These are phyloP conservation scores for Pangasius larnaudii DNA, from an alignment of 2,797 vertebrate genomes.

Conservation along the genomic window DNA sequence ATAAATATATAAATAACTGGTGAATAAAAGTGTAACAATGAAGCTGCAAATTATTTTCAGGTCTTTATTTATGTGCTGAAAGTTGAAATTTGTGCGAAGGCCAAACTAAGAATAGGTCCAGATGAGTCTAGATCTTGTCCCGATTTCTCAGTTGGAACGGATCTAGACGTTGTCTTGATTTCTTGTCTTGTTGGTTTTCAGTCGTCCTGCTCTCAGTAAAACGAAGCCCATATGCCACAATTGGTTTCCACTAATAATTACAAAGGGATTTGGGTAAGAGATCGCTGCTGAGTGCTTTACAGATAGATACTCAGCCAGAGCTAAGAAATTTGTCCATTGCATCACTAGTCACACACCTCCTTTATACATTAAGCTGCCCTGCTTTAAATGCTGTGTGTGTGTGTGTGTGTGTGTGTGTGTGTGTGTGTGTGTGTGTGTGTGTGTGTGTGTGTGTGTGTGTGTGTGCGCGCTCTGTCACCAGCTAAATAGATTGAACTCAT, in stretches of 20 bases:
- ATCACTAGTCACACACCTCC: neutral
- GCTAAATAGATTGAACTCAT: constrained; percentile 55
- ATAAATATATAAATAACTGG: neutral
- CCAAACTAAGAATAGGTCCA: neutral
- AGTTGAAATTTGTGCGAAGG: too few species aligned
- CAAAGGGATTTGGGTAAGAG: neutral
- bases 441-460: neutral
- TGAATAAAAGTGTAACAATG: neutral
- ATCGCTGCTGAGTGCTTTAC: neutral
- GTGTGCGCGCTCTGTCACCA: constrained; percentile 27
- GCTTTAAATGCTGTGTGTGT: neutral
- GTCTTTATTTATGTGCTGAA: too few species aligned
- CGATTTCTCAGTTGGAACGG: neutral
- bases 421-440: too few species aligned
- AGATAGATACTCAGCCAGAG: neutral
- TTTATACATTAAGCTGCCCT: neutral
- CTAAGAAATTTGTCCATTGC: neutral
- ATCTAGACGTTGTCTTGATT: neutral
- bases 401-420: too few species aligned
- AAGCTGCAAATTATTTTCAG: too few species aligned
- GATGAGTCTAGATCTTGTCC: neutral
- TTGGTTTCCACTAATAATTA: neutral
- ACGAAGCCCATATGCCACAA: neutral
- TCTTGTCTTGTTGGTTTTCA: neutral
- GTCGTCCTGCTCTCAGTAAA: neutral